A percentile compares a stretch with the other conserved stretches of the same genome.
Evolutionary conservation across 2,797 vertebrate species (phyloP).

Genomic region (Myiothlypis coronata): DNA sequence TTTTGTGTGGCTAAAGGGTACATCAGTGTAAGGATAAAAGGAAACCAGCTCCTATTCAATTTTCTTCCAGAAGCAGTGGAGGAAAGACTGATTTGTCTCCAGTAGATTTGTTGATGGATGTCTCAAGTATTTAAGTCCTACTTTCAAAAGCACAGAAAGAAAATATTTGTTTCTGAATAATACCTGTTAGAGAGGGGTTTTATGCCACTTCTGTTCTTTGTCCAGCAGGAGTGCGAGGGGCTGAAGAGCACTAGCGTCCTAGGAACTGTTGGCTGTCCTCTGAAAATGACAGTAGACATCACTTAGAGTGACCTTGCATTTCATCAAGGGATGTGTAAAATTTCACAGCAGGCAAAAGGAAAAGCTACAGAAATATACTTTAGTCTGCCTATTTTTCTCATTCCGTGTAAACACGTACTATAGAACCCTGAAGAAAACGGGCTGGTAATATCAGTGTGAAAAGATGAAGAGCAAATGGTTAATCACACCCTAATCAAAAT

Average conservation of each 20-base stretch:
- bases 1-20: background rate
- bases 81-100: background rate
- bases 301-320: background rate
- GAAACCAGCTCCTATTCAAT: background rate
- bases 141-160: background rate
- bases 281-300: background rate
- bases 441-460: background rate
- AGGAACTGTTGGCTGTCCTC: background rate
- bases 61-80: background rate
- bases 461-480: background rate
- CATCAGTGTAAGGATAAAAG: background rate
- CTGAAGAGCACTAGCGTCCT: background rate
- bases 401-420: background rate
- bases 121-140: background rate
- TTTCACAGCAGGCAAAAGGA: background rate
- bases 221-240: background rate
- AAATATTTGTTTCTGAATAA: background rate
- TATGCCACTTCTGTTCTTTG: background rate
- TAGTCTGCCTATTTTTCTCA: background rate
- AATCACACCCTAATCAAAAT: background rate
- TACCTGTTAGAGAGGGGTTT: background rate
- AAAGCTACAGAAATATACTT: background rate
- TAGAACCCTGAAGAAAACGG: background rate
- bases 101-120: background rate
- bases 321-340: background rate